A percentile compares a stretch with the other conserved stretches of the same genome.
Evolutionary conservation across 2,113 vertebrate species (phyloP).

Genomic region (Serilophus lunatus): DNA sequence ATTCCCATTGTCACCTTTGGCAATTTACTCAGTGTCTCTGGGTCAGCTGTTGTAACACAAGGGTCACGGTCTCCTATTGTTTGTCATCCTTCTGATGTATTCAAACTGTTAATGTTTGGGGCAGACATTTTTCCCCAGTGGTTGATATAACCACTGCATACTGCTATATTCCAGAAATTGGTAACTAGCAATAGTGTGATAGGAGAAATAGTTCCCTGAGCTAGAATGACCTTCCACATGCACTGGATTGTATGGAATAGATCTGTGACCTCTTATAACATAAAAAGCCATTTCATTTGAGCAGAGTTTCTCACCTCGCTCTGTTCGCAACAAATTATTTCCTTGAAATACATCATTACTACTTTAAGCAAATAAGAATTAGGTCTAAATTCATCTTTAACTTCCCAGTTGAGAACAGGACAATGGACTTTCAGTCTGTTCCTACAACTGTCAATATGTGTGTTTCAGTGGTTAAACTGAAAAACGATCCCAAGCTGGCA

Average conservation of each 20-base stretch:
- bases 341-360: not conserved
- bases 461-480: not conserved
- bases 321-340: not conserved
- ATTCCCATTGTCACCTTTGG: not conserved
- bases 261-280: not conserved
- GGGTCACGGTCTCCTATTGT: not conserved
- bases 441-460: not conserved
- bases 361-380: not conserved
- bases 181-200: not conserved
- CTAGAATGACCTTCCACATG: not conserved
- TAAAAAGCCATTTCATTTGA: not conserved
- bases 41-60: not conserved
- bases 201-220: not conserved
- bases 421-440: not conserved
- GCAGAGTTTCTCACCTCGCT: not conserved
- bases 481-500: not conserved
- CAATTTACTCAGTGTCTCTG: not conserved
- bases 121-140: not conserved
- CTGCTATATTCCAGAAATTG: not conserved
- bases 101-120: not conserved
- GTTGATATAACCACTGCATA: not conserved
- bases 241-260: not conserved
- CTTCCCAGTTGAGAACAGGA: not conserved
- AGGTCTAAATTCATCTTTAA: not conserved
- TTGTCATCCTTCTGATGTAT: not conserved